phyloP scores from a whole-genome alignment of 2,113 vertebrate genomes.

The Pseudorectes ferrugineus region DNA sequence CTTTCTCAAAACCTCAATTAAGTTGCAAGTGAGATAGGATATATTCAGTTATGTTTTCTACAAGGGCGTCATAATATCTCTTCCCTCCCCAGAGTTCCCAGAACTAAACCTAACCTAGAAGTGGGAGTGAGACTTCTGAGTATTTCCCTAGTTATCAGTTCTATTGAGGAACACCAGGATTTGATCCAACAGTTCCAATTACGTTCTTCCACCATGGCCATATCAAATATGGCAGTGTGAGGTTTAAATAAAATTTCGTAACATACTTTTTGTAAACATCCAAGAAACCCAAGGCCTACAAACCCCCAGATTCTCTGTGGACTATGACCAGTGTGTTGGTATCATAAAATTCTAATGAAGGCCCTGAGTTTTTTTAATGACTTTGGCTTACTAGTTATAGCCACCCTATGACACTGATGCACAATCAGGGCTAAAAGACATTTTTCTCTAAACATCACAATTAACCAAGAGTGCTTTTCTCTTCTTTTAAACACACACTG shows the following conservation, averaged over 20 bases:
- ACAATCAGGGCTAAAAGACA: background rate
- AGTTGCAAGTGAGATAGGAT: background rate
- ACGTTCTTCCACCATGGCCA: background rate
- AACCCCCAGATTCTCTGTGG: background rate
- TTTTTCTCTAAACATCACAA: background rate
- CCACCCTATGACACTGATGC: rapidly evolving
- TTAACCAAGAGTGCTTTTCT: background rate
- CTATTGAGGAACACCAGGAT: background rate
- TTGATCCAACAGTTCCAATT: background rate
- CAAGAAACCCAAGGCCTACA: background rate
- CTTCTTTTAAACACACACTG: background rate
- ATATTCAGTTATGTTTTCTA: background rate
- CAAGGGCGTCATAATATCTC: background rate
- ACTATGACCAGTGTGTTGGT: rapidly evolving
- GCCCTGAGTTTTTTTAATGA: background rate
- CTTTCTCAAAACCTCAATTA: background rate
- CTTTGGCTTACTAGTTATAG: background rate
- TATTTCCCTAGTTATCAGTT: background rate
- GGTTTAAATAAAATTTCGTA: background rate
- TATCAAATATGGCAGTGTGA: rapidly evolving
- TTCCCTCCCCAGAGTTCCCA: background rate
- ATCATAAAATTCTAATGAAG: background rate
- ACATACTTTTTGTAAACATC: background rate
- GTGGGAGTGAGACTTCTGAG: background rate
- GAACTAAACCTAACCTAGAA: background rate